A percentile compares a stretch with the other conserved stretches of the same genome.
Conservation (phyloP, 1,140 invertebrate genomes). For the Drosophila neocordata region DNA sequence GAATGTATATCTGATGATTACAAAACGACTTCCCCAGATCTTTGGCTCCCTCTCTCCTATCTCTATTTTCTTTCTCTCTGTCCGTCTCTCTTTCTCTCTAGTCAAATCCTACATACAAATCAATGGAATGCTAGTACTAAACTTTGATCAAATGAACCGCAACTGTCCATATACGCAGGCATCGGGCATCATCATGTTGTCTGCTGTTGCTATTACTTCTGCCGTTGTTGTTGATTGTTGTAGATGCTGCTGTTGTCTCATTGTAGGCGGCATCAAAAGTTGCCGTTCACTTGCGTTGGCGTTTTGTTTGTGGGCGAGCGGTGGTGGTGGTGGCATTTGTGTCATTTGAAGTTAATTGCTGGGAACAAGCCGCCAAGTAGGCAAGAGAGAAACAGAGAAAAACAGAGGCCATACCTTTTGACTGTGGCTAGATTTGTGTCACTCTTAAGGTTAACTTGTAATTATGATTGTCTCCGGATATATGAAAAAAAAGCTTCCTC, state of each 20-base stretch:
- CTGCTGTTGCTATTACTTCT: neutral
- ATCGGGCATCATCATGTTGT: conserved; percentile 27
- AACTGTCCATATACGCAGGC: conserved; percentile 51
- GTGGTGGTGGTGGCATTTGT: conserved; percentile 70
- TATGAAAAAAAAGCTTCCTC: conserved; percentile 4
- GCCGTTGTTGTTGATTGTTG: neutral
- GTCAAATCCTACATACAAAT: conserved; percentile 61
- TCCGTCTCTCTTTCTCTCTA: conserved; percentile 15
- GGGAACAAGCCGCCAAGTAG: conserved; percentile 65
- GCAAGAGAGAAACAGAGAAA: conserved; percentile 27
- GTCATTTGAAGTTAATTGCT: conserved; percentile 81
- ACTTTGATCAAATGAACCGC: conserved; percentile 74
- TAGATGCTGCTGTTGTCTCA: conserved; percentile 36
- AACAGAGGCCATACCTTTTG: conserved; percentile 40
- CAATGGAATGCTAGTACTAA: conserved; percentile 68
- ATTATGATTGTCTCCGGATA: conserved; percentile 64
- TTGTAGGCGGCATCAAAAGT: conserved; percentile 76
- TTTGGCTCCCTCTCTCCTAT: neutral
- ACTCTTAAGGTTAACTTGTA: conserved; percentile 81
- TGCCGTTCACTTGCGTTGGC: conserved; percentile 76
- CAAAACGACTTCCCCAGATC: conserved; percentile 51
- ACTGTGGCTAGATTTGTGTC: conserved; percentile 72
- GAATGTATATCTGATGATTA: conserved; percentile 42
- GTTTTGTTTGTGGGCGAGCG: conserved; percentile 64
- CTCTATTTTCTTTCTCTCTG: conserved; percentile 5